phyloP scores from a whole-genome alignment of 2,113 vertebrate genomes.

The Phalacrocorax brasilianus region DNA sequence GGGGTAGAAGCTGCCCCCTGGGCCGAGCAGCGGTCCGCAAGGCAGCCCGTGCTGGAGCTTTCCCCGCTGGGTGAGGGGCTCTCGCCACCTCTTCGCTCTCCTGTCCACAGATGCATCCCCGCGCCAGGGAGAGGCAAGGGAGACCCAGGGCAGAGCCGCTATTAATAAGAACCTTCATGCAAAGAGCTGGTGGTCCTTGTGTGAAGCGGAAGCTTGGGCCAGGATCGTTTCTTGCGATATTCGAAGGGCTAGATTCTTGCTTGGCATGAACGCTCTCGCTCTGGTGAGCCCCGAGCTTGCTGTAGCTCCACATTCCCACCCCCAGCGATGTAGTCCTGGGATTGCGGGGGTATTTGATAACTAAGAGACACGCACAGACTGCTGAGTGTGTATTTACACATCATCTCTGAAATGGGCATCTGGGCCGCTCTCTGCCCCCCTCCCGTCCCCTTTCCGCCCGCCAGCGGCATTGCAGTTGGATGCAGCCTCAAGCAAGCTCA shows the following conservation, averaged over 20 bases:
- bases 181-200: not conserved
- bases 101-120: not conserved
- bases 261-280: not conserved
- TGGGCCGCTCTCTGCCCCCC: not conserved
- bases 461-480: not conserved
- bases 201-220: not conserved
- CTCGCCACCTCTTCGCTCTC: not conserved
- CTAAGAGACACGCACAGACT: not conserved
- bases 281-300: not conserved
- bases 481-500: not conserved
- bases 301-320: not conserved
- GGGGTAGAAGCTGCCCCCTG: not conserved
- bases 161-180: not conserved
- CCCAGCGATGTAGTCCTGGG: not conserved
- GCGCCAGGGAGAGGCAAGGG: fast-evolving
- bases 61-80: not conserved
- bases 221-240: not conserved
- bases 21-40: not conserved
- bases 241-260: not conserved
- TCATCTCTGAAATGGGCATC: not conserved
- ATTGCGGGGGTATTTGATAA: not conserved
- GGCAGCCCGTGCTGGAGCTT: not conserved
- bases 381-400: not conserved
- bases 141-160: not conserved
- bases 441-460: not conserved